Evolutionary conservation across 2,113 vertebrate genomes (phyloP).

Genomic region (Probosciger aterrimus): DNA sequence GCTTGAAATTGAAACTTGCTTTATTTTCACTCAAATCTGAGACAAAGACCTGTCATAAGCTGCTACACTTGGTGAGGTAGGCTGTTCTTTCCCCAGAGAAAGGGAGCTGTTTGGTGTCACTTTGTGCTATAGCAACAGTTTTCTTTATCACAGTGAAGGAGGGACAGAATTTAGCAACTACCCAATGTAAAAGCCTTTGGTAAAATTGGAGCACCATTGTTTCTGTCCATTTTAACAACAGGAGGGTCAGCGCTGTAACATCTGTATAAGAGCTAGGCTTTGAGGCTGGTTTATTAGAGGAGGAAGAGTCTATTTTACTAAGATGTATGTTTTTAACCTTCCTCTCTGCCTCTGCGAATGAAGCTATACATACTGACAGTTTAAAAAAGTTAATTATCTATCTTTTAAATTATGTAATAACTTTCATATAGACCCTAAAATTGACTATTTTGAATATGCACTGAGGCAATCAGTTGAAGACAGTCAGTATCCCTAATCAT

Average conservation of each 20-base stretch:
- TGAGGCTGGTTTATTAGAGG: background rate
- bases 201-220: background rate
- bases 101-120: background rate
- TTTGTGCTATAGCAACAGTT: background rate
- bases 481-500: background rate
- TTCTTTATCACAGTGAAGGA: background rate
- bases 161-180: background rate
- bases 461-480: background rate
- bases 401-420: background rate
- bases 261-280: background rate
- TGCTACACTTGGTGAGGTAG: background rate
- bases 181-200: background rate
- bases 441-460: background rate
- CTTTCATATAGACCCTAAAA: background rate
- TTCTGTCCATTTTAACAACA: background rate
- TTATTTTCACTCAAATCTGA: background rate
- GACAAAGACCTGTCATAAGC: background rate
- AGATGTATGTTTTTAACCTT: background rate
- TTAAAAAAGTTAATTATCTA: background rate
- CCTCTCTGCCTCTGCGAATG: background rate
- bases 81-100: background rate
- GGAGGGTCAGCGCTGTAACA: background rate
- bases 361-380: background rate
- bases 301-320: background rate
- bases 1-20: background rate